Conservation (phyloP, 2,113 vertebrate genomes). For the Cervus canadensis region DNA sequence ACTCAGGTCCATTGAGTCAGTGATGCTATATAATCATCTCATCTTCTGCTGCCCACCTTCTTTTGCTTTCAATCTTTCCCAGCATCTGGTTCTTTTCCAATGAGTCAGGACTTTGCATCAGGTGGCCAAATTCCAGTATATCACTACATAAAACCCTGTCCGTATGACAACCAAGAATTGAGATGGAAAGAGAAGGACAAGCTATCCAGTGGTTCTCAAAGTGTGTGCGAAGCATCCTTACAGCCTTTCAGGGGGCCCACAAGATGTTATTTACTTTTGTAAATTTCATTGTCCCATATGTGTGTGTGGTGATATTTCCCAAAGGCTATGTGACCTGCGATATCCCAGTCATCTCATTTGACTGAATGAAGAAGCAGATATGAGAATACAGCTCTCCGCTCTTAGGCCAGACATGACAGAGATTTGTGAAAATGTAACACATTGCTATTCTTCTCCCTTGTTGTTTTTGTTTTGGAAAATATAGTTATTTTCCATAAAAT, state of each 20-base stretch:
- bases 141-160: neutral
- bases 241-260: neutral
- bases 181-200: neutral
- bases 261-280: neutral
- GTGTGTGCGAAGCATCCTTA: neutral
- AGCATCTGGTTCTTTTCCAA: neutral
- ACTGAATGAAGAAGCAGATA: neutral
- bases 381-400: neutral
- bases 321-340: neutral
- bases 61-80: neutral
- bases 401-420: neutral
- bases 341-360: neutral
- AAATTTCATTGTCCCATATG: neutral
- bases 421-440: neutral
- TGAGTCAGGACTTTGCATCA: neutral
- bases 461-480: neutral
- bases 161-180: neutral
- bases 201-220: neutral
- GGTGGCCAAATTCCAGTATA: neutral
- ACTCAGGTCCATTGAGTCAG: neutral
- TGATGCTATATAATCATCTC: neutral
- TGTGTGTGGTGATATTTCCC: neutral
- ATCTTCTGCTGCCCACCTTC: neutral
- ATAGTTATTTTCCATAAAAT: neutral
- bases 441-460: neutral